Evolutionary conservation across 2,113 vertebrate genomes (phyloP), one percentile per base, ranked within the genome.

Genomic region (Phrynosoma blainvillii): DNA sequence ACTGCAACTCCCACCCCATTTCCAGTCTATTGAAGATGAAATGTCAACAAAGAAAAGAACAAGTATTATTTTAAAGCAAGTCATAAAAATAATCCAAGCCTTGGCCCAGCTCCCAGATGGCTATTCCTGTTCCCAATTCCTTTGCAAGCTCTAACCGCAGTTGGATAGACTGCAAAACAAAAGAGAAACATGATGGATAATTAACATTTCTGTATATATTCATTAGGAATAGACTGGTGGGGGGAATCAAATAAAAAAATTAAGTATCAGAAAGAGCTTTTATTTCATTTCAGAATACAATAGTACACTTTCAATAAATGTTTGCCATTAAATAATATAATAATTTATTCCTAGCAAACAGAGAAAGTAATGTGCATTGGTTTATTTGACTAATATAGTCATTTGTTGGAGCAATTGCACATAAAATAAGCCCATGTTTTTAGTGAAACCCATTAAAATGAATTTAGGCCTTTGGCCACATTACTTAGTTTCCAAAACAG

Each of bases 71-170:
- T 98, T 97, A 99, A 79, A 99, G 95, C 75, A 99, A 97, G 92
- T 99, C 99, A 85, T 98, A 99, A 96, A 99, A 99, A 96, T 99
- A 99, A 94, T 99, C 98, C 96, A 99, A 96, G 93, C 99, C 99
- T 96, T 99, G 99, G 94, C 99, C 99, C 89, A 99, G 95, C 94
- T 99, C 99, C 99, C 99, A 99, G 95, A 99, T 96, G 92, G 99
- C 98, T 93, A 99, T 92, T 87, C 99, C 99, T 59, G 98, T 98
- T 21, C 98, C 98, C 95, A 99, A 88, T 94, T 99, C 98, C 86
- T 94, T 91, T 10, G 99, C 99, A 88, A 99, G 96, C 65, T 97
- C 97, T 92, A 99, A 94, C 87, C 98, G 97, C 79, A 97, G 74
- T 93, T 98, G 96, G 84, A 99, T 89, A 54, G 98, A 99, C 99